These are phyloP conservation scores for Diogma glabrata DNA, from an alignment of 2,888 invertebrate species.

Conservation along the genomic window DNA sequence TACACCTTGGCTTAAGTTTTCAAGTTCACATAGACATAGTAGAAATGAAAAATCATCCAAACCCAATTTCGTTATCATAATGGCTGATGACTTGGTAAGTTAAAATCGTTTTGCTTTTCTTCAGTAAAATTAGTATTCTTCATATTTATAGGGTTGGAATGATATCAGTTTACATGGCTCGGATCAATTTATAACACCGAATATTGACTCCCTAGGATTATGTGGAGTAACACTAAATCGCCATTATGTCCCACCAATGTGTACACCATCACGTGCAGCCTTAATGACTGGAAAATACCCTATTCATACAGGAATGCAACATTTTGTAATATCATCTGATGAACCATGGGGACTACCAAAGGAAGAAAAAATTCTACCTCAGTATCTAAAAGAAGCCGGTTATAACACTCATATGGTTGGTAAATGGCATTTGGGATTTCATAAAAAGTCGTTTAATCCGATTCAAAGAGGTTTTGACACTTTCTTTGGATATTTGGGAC, in stretches of 20 bases:
- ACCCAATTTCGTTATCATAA: conserved; percentile 62
- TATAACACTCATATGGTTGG: conserved; percentile 76
- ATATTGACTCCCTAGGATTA: conserved; percentile 77
- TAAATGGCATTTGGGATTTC: conserved; percentile 86
- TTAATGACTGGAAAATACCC: conserved; percentile 80
- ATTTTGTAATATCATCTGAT: conserved; percentile 51
- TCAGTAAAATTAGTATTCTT: background rate
- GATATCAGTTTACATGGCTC: conserved; percentile 86
- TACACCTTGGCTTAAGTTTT: too few relatives aligned
- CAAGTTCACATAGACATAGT: too few relatives aligned
- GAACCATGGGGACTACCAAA: conserved; percentile 63
- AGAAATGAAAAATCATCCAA: too few relatives aligned
- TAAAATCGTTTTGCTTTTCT: background rate
- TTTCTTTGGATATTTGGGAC: conserved; percentile 77
- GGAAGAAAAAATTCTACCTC: conserved; percentile 54
- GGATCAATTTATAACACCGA: conserved; percentile 77
- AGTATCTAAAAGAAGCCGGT: conserved; percentile 54
- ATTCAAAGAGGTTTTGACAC: conserved; percentile 63
- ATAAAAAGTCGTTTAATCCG: conserved; percentile 47
- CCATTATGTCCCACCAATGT: conserved; percentile 67
- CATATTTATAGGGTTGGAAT: conserved; percentile 66
- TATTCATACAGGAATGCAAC: conserved; percentile 66
- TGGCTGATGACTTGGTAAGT: conserved; percentile 74
- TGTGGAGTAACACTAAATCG: conserved; percentile 75
- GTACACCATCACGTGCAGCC: conserved; percentile 74